A percentile compares a stretch with the other conserved stretches of the same genome.
These are phyloP conservation scores for Synanthedon myopaeformis DNA, from an alignment of 2,888 invertebrate species.

Conservation along the genomic window DNA sequence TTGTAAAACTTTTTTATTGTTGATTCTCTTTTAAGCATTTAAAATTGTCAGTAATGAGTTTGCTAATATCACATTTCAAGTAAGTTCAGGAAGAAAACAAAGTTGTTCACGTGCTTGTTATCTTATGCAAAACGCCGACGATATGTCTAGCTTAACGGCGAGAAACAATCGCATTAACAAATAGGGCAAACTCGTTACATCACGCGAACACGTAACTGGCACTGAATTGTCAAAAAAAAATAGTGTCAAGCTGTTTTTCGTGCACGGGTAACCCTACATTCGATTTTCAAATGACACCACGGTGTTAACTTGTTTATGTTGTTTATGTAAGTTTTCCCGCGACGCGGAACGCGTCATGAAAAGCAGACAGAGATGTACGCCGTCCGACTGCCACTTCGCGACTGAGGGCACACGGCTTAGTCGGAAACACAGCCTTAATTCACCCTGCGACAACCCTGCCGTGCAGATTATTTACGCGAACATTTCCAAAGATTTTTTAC, in stretches of 20 bases:
- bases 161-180: slow-evolving; percentile 45
- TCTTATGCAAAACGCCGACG: slow-evolving; percentile 13
- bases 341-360: slow-evolving; percentile 3
- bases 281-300: too few relatives aligned
- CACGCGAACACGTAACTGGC: slow-evolving; percentile 20
- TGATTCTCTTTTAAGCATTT: too few relatives aligned
- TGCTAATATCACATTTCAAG: too few relatives aligned
- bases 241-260: neutral
- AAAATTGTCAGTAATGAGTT: too few relatives aligned
- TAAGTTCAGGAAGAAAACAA: slow-evolving; percentile 3
- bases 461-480: neutral
- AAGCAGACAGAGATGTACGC: neutral
- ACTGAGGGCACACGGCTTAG: slow-evolving; percentile 15
- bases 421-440: slow-evolving; percentile 10
- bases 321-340: slow-evolving; percentile 21
- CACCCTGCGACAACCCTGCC: slow-evolving; percentile 14
- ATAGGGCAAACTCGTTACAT: slow-evolving; percentile 42
- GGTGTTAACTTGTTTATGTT: slow-evolving; percentile 7
- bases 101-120: slow-evolving; percentile 20
- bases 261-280: too few relatives aligned
- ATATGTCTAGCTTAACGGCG: slow-evolving; percentile 19
- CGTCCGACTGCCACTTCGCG: slow-evolving; percentile 19
- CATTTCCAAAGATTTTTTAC: too few relatives aligned
- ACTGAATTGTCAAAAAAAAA: too few relatives aligned
- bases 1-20: too few relatives aligned